Base-by-base conservation (phyloP, 1,140 invertebrate genomes). In the Pogonus chalceus region DNA sequence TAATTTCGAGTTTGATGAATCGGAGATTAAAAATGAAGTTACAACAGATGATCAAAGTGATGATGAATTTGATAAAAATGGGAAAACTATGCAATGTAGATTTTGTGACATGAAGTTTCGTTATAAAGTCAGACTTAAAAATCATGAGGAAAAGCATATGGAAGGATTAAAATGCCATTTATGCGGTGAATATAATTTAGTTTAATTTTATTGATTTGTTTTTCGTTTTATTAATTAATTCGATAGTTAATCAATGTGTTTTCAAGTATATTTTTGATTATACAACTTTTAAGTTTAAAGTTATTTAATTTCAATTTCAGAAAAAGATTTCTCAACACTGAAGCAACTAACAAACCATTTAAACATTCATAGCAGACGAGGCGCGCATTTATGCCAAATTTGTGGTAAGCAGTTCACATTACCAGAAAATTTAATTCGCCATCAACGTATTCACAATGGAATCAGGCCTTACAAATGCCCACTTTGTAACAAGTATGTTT, bases 391-490 rank as follows among this genome's bases (percentile, higher is more conserved):
- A 12, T 49, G 47, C 20, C 47, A 49, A 49, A 49, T 22, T 22
- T 49, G 47, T 23, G 47, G 47, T 7, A 49, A 49, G 23, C 20
- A 49, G 18, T 49, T 49, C 18, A 23, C 47, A 2, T 49, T 49
- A 23, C 47, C 20, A 16, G 20, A 21, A 24, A 49, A 49, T 49
- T 49, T 49, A 24, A 20, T 23, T 14, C 47, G 47, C 1, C 47
- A 49, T 49, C 20, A 23, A 24, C 47, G 47, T 12, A 49, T 49
- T 14, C 47, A 49, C 20, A 24, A 7, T 12, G 47, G 47, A 1
- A 22, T 23, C 2, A 22, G 47, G 14, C 47, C 47, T 12, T 49
- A 49, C 23, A 49, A 23, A 49, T 49, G 47, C 14, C 47, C 12
- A 16, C 23, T 23, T 22, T 49, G 47, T 24, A 21, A 12, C 23